phyloP scores from a whole-genome alignment of 1,140 invertebrate species.

The Forficula auricularia region DNA sequence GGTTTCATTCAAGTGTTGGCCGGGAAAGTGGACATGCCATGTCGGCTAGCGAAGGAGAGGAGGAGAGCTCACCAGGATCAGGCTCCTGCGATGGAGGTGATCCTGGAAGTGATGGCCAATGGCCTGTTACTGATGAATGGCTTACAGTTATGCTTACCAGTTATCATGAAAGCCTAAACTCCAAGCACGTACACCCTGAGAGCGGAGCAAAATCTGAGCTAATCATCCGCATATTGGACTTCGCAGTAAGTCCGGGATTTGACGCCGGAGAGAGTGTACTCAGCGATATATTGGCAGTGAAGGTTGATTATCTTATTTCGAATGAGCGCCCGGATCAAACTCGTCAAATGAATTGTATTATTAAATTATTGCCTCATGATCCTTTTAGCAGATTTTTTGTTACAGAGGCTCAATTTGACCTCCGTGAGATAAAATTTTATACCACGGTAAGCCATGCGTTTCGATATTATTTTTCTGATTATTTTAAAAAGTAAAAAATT shows the following conservation, averaged over 20 bases:
- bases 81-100: neutral
- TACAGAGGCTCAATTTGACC: slow-evolving; percentile 61
- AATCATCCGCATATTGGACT: slow-evolving; percentile 28
- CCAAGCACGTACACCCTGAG: neutral
- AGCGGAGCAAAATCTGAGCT: slow-evolving; percentile 20
- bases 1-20: neutral
- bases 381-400: slow-evolving; percentile 57
- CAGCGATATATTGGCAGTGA: slow-evolving; percentile 41
- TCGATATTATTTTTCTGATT: too few species aligned
- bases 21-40: slow-evolving; percentile 16
- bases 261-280: slow-evolving; percentile 37
- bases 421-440: slow-evolving; percentile 66
- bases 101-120: slow-evolving; percentile 19
- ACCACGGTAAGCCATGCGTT: slow-evolving; percentile 43
- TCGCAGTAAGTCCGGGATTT: slow-evolving; percentile 32
- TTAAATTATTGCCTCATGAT: slow-evolving; percentile 56
- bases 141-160: slow-evolving; percentile 35
- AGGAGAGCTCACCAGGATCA: slow-evolving; percentile 20
- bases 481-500: too few species aligned
- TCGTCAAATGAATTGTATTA: slow-evolving; percentile 37
- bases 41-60: slow-evolving; percentile 37
- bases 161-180: slow-evolving; percentile 23
- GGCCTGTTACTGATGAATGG: slow-evolving; percentile 40
- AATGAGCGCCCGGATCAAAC: slow-evolving; percentile 8
- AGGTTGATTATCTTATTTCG: slow-evolving; percentile 29